These are phyloP conservation scores for Macropus fuliginosus DNA, from an alignment of 2,797 vertebrate genomes.

Conservation along the genomic window DNA sequence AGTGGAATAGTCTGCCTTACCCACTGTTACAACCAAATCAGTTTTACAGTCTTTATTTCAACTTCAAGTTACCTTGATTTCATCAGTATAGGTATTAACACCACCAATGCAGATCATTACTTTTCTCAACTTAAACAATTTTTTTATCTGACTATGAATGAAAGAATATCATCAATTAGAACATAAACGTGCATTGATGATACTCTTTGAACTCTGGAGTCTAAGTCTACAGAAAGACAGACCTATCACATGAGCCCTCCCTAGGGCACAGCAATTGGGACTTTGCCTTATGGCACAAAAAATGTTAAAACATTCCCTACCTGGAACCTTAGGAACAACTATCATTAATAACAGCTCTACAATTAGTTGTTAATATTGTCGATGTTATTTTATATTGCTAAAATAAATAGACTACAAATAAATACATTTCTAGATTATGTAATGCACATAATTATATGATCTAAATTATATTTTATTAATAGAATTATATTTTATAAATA, in stretches of 20 bases:
- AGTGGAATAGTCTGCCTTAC: background rate
- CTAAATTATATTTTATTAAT: too few species aligned
- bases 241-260: background rate
- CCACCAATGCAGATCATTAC: background rate
- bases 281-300: background rate
- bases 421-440: too few species aligned
- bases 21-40: background rate
- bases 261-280: background rate
- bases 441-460: too few species aligned
- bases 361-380: background rate
- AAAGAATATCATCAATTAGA: background rate
- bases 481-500: background rate
- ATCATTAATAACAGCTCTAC: background rate
- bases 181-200: background rate
- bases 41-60: background rate
- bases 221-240: background rate
- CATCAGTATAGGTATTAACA: background rate
- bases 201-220: background rate
- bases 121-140: background rate
- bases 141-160: background rate
- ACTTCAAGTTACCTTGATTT: background rate
- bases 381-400: too few species aligned
- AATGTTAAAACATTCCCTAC: background rate
- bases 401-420: too few species aligned
- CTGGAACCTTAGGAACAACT: background rate